Percentiles rank a stretch among this genome's conserved stretches.
These are phyloP conservation scores for Mylabris sibirica DNA, from an alignment of 2,888 invertebrate species.

Conservation along the genomic window DNA sequence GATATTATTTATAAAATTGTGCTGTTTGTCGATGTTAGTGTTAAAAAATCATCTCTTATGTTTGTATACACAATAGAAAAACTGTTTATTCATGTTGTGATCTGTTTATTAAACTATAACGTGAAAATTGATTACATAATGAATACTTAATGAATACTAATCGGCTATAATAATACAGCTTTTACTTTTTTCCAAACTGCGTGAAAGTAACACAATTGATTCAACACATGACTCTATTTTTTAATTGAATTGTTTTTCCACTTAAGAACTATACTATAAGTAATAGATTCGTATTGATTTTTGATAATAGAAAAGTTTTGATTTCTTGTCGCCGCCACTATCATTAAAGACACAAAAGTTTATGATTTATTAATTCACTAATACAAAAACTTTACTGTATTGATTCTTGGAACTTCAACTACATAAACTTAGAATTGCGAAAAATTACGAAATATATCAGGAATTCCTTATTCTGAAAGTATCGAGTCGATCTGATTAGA, in stretches of 20 bases:
- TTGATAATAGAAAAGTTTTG: background rate
- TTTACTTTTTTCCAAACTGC: conserved; percentile 9
- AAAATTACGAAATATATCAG: background rate
- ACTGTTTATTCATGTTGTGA: background rate
- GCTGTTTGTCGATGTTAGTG: no score
- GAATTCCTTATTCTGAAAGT: no score
- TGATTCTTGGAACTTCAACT: background rate
- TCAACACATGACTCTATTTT: background rate
- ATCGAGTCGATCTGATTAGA: no score
- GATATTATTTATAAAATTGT: no score
- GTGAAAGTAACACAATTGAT: conserved; percentile 11
- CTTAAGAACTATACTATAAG: background rate
- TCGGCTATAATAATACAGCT: conserved; percentile 12
- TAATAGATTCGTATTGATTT: background rate
- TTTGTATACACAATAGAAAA: background rate
- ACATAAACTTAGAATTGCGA: background rate
- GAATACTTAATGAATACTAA: conserved; percentile 23
- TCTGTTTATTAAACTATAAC: conserved; percentile 7
- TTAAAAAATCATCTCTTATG: no score
- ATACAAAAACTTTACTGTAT: background rate
- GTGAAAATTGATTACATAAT: conserved; percentile 22
- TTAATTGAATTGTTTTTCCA: background rate
- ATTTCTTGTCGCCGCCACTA: background rate
- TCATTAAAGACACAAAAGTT: background rate
- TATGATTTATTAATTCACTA: background rate